Evolutionary conservation across 2,113 vertebrate genomes (phyloP).

Genomic region (Corvus moneduloides): DNA sequence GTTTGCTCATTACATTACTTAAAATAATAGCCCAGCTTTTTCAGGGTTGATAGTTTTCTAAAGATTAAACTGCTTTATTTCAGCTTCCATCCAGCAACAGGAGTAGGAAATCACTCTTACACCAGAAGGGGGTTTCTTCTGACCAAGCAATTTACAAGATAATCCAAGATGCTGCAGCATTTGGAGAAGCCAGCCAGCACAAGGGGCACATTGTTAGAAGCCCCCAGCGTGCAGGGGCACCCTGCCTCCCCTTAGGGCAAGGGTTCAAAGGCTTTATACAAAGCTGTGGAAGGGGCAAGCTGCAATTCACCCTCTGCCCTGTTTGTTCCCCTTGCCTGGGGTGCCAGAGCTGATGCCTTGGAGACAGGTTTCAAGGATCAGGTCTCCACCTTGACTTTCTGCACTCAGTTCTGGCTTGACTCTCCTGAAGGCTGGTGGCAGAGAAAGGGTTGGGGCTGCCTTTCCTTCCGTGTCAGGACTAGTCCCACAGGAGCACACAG

Average conservation of each 20-base stretch:
- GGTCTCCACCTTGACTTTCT: not conserved
- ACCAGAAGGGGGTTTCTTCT: conserved; percentile 9
- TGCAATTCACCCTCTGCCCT: not conserved
- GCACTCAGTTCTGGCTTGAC: not conserved
- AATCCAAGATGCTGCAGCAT: not conserved
- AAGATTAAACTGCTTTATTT: conserved; percentile 26
- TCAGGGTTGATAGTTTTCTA: not conserved
- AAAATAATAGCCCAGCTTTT: conserved; percentile 22
- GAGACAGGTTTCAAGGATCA: not conserved
- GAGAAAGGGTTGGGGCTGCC: not conserved
- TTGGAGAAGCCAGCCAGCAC: not conserved
- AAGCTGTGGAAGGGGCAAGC: not conserved
- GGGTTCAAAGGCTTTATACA: conserved; percentile 36
- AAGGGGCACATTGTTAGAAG: conserved; percentile 32
- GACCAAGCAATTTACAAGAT: not conserved
- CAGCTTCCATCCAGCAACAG: not conserved
- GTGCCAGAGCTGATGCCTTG: not conserved
- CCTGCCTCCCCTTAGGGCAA: conserved; percentile 20
- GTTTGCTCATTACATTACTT: not conserved
- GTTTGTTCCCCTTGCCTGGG: not conserved
- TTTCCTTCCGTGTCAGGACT: not conserved
- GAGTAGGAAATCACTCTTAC: not conserved
- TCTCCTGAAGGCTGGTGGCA: not conserved
- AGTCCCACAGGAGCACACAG: not conserved
- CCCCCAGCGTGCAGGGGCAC: not conserved